Base-by-base conservation (phyloP, 2,888 invertebrate genomes). In the Trachelus iudaicus region DNA sequence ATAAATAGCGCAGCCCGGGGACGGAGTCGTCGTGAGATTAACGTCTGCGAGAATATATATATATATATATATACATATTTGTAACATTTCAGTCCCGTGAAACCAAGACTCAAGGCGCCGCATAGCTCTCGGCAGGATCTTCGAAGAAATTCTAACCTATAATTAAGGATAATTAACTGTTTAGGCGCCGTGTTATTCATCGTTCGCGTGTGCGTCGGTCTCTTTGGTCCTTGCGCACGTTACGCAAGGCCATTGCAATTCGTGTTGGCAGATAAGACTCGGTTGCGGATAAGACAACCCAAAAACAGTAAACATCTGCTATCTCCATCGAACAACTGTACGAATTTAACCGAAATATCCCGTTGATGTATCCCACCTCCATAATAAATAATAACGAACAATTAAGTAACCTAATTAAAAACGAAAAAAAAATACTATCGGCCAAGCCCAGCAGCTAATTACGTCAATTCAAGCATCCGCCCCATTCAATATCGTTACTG, bases 141-240 rank as follows among this genome's bases (percentile, higher is more conserved):
- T 56, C 35, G 40, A 68, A 73, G 73, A 73, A 78, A 73, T 75
- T n/a, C 68, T 69, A 75, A 73, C 78, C 78, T 78, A 75, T 78
- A 78, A 78, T 78, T 78, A 75, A 78, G 78, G 75, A 78, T 78
- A 78, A 78, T 78, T 76, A 75, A 75, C 73, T 71, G 73, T 78
- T 78, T 78, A 78, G 78, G 78, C 75, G 78, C 78, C 78, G 69
- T 78, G 75, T 78, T 56, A 78, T 78, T 78, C 71, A 56, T 71
- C 75, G 35, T 78, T 35, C 30, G 35, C 31, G 34, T 75, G 40
- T 40, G 15, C 69, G 34, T 73, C 71, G 78, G 75, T 68, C 4
- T 73, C 77, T 78, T 78, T 78, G 78, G 73, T 68, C 23, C 33
- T 34, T 34, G 73, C 73, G 73, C 31, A 33, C 69, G 69, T 40